Percentiles rank a stretch among this genome's conserved stretches.
Evolutionary conservation across 2,113 vertebrate species (phyloP).

Genomic region (Eptesicus fuscus): DNA sequence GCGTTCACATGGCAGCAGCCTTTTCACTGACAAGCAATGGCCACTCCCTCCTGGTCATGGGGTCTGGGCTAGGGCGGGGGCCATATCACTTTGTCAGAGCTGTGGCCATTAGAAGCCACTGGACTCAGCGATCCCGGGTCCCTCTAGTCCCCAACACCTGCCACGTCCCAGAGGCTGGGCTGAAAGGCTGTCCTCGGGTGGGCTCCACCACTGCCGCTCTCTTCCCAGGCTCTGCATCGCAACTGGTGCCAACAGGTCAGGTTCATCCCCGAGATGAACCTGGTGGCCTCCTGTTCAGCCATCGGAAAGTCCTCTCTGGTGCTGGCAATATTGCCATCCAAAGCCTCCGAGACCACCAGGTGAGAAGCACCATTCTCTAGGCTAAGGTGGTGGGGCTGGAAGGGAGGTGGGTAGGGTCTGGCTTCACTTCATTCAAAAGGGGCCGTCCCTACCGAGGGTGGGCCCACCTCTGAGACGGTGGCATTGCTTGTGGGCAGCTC

Average conservation of each 20-base stretch:
- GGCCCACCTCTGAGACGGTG: not conserved
- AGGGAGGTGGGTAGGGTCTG: not conserved
- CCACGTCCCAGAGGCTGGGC: not conserved
- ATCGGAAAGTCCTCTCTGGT: slow-evolving; percentile 43
- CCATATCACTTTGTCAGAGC: not conserved
- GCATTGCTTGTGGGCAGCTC: not conserved
- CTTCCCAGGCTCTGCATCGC: slow-evolving; percentile 59
- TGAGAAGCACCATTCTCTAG: slow-evolving; percentile 24
- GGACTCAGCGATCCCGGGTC: accelerated
- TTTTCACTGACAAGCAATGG: not conserved
- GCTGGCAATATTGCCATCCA: slow-evolving; percentile 46
- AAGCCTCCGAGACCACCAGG: not conserved
- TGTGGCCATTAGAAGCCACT: not conserved
- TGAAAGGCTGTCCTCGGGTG: not conserved
- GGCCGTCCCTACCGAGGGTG: not conserved
- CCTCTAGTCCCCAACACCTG: not conserved
- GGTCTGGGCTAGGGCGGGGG: not conserved
- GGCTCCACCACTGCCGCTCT: not conserved
- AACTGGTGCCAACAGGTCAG: slow-evolving; percentile 75
- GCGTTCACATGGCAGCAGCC: not conserved
- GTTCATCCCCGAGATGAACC: slow-evolving; percentile 71
- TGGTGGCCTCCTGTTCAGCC: slow-evolving; percentile 73
- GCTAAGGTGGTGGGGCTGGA: not conserved
- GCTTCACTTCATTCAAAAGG: not conserved
- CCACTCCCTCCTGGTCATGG: not conserved